Percentiles rank a stretch among this genome's conserved stretches.
Evolutionary conservation across 2,888 invertebrate genomes (phyloP).

Genomic region (Drosophila meridiana): DNA sequence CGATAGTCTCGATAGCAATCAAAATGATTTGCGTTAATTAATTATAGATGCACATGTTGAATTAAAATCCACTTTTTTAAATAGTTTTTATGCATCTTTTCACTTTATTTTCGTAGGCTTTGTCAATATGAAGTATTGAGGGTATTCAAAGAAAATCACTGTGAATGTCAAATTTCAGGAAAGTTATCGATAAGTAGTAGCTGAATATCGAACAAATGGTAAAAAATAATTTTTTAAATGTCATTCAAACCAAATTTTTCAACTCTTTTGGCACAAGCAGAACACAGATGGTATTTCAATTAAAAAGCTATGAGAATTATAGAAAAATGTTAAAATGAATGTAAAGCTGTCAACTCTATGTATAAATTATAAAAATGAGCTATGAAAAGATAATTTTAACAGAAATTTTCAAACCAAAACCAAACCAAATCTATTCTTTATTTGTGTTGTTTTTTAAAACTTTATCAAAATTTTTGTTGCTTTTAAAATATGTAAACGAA

Average conservation of each 20-base stretch:
- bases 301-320: not conserved
- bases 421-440: not conserved
- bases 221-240: slow-evolving; percentile 1
- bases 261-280: not conserved
- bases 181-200: slow-evolving; percentile 6
- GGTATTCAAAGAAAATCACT: not conserved
- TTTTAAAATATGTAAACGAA: not conserved
- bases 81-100: not conserved
- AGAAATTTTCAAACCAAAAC: not conserved
- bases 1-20: slow-evolving; percentile 34
- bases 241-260: not conserved
- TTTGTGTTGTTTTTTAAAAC: not conserved
- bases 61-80: not conserved
- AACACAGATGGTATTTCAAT: not conserved
- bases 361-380: not conserved
- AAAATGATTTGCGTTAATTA: not conserved
- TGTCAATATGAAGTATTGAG: not conserved
- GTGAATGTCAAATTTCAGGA: slow-evolving; percentile 25
- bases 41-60: not conserved
- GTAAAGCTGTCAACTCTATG: not conserved
- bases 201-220: not conserved
- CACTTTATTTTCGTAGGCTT: not conserved
- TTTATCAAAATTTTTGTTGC: slow-evolving; percentile 6
- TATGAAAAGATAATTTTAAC: not conserved
- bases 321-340: not conserved